phyloP scores from a whole-genome alignment of 1,140 invertebrate species.

The Zophobas atratus region DNA sequence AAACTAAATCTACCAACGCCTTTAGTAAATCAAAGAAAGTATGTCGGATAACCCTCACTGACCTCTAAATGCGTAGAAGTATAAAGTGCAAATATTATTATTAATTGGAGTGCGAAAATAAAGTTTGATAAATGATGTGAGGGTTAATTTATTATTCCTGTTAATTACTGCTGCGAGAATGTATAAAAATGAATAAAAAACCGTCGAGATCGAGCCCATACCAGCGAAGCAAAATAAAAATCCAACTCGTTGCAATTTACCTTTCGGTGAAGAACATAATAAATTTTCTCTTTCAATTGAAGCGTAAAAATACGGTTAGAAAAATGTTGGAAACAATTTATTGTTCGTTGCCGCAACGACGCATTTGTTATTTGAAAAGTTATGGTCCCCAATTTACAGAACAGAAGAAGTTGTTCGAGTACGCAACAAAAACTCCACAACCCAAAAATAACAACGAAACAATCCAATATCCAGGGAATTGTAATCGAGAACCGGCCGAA shows the following conservation, averaged over 20 bases:
- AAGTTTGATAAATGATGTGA: conserved; percentile 24
- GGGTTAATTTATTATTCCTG: conserved; percentile 27
- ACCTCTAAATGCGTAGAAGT: too few species aligned
- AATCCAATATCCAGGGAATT: conserved; percentile 48
- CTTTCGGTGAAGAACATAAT: conserved; percentile 38
- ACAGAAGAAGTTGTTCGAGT: conserved; percentile 42
- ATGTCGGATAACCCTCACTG: too few species aligned
- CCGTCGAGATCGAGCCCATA: conserved; percentile 7
- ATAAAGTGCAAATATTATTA: too few species aligned
- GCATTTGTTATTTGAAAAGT: conserved; percentile 49
- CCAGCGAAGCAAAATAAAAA: conserved; percentile 2
- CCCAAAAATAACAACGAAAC: conserved; percentile 42
- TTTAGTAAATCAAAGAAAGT: too few species aligned
- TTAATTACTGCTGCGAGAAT: conserved; percentile 1
- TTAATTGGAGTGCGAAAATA: neutral
- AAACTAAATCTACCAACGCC: too few species aligned
- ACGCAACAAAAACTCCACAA: conserved; percentile 33
- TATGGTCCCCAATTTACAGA: conserved; percentile 47
- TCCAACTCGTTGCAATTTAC: conserved; percentile 28
- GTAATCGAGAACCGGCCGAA: conserved; percentile 46
- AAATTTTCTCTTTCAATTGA: conserved; percentile 46
- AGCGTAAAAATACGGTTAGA: conserved; percentile 49
- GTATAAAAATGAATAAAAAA: conserved; percentile 17
- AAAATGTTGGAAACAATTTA: conserved; percentile 50
- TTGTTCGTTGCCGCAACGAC: conserved; percentile 46